Percentiles rank a stretch among this genome's conserved stretches.
Evolutionary conservation across 2,113 vertebrate genomes (phyloP).

Genomic region (Thamnaconus septentrionalis): DNA sequence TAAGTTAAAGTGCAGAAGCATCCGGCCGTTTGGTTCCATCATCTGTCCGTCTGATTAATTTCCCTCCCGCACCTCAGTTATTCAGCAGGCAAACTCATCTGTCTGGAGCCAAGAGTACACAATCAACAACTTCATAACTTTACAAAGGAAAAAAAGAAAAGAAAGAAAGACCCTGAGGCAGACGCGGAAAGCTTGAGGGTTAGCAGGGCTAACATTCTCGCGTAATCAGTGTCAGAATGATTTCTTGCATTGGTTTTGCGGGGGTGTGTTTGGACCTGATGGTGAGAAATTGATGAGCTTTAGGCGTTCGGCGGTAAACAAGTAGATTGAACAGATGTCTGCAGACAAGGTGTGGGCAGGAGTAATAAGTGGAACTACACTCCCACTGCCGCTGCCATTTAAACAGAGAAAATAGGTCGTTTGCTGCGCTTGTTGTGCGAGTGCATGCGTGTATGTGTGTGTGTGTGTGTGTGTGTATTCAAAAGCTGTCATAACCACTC

Average conservation of each 20-base stretch:
- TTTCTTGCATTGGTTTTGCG: conserved; percentile 51
- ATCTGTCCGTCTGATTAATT: conserved; percentile 53
- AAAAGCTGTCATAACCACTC: conserved; percentile 66
- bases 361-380: conserved; percentile 26
- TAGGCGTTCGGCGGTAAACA: conserved; percentile 44
- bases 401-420: conserved; percentile 51
- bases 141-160: conserved; percentile 23
- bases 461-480: conserved; percentile 24
- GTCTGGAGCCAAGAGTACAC: conserved; percentile 44
- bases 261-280: conserved; percentile 27
- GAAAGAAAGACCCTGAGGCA: conserved; percentile 30
- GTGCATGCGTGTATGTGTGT: conserved; percentile 33
- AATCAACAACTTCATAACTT: conserved; percentile 61
- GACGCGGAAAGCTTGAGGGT: conserved; percentile 51
- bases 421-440: conserved; percentile 20
- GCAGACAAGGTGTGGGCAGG: conserved; percentile 33
- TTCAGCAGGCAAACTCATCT: conserved; percentile 45
- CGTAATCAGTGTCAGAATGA: conserved; percentile 67
- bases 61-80: conserved; percentile 59
- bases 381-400: conserved; percentile 31
- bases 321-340: conserved; percentile 36
- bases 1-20: conserved; percentile 38
- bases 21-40: conserved; percentile 51
- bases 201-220: conserved; percentile 48
- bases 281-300: conserved; percentile 39